phyloP scores from a whole-genome alignment of 2,113 vertebrate species.

The Syrrhaptes paradoxus region DNA sequence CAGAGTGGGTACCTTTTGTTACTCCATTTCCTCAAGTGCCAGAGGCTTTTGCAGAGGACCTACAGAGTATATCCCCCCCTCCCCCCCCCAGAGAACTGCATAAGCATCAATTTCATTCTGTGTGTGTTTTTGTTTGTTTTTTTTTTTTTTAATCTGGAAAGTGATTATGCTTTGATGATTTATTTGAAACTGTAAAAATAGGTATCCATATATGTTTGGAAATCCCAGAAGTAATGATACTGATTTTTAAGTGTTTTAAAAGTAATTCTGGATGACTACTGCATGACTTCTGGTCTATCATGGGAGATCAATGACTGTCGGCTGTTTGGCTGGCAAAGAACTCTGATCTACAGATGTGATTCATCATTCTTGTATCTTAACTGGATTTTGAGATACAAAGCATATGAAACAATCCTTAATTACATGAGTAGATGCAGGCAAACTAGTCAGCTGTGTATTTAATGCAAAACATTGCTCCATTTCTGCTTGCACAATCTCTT shows the following conservation, averaged over 20 bases:
- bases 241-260: neutral
- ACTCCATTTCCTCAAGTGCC: neutral
- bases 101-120: neutral
- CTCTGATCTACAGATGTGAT: neutral
- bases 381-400: slow-evolving; percentile 6
- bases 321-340: neutral
- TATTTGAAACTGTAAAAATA: neutral
- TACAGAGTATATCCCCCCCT: neutral
- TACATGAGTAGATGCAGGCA: neutral
- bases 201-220: neutral
- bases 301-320: neutral
- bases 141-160: neutral
- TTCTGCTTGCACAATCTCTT: slow-evolving; percentile 39
- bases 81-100: neutral
- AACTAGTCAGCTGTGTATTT: slow-evolving; percentile 37
- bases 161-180: neutral
- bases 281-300: neutral
- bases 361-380: neutral
- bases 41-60: neutral
- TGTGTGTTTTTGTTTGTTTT: neutral
- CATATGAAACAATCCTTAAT: slow-evolving; percentile 37
- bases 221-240: neutral
- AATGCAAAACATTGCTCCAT: slow-evolving; percentile 17
- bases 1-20: neutral
- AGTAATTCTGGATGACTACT: neutral